A percentile compares a stretch with the other conserved stretches of the same genome.
Conservation (phyloP, 2,113 vertebrate species). For the Melanerpes formicivorus region DNA sequence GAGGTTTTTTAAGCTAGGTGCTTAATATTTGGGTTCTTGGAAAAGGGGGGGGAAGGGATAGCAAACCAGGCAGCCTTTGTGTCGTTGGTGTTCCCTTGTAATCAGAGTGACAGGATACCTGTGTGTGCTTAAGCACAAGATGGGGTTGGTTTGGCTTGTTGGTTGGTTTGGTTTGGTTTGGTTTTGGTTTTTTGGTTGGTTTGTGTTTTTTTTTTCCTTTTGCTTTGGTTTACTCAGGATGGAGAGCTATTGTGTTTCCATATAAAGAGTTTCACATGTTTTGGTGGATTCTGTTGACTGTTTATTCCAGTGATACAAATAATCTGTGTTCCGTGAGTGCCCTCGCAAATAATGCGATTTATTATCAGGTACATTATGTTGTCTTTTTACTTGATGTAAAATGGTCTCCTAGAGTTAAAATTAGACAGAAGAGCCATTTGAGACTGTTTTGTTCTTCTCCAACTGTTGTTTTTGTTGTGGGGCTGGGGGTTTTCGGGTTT, state of each 20-base stretch:
- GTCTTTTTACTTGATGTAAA: constrained; percentile 30
- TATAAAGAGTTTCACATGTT: neutral
- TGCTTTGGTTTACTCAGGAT: neutral
- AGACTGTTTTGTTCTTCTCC: constrained; percentile 41
- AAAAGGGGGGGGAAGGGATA: neutral
- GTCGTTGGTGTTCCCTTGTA: neutral
- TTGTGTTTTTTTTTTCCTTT: neutral
- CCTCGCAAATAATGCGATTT: neutral
- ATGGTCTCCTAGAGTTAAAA: constrained; percentile 42
- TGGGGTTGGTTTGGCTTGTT: neutral
- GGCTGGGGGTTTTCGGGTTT: too few species aligned
- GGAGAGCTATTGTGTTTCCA: neutral
- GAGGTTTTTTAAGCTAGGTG: constrained; percentile 44
- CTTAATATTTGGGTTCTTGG: constrained; percentile 63
- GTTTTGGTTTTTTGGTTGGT: too few species aligned
- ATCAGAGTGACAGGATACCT: neutral
- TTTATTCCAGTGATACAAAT: constrained; percentile 40
- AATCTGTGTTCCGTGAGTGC: neutral
- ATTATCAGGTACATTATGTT: constrained; percentile 25
- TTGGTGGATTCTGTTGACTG: constrained; percentile 17
- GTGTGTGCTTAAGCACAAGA: neutral
- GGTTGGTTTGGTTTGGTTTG: too few species aligned
- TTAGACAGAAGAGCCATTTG: constrained; percentile 50
- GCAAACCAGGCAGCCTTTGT: neutral
- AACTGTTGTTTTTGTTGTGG: neutral